Percentiles rank a stretch among this genome's conserved stretches.
Evolutionary conservation across 2,797 vertebrate species (phyloP).

Genomic region (Hyperoplus lanceolatus): DNA sequence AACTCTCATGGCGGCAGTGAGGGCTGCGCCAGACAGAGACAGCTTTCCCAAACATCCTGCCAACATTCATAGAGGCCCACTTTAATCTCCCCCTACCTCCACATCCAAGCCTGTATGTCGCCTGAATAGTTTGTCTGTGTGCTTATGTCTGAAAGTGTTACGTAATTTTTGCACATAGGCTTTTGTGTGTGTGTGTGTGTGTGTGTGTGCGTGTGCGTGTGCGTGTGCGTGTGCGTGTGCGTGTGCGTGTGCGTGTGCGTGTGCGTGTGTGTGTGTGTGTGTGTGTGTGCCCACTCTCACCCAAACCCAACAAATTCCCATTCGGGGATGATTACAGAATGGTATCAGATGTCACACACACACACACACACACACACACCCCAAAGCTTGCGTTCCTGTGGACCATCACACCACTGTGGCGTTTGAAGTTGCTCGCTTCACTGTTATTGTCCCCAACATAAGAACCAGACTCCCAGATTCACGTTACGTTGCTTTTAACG

Average conservation of each 20-base stretch:
- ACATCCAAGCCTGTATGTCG: slow-evolving; percentile 22
- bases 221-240: slow-evolving; percentile 19
- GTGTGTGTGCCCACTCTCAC: slow-evolving; percentile 27
- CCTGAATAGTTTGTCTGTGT: slow-evolving; percentile 30
- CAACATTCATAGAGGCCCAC: slow-evolving; percentile 49
- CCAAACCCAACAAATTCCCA: slow-evolving; percentile 68
- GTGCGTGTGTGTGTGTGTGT: slow-evolving; percentile 24
- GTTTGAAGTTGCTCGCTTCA: slow-evolving; percentile 60
- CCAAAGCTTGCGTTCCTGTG: slow-evolving; percentile 69
- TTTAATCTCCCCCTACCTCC: slow-evolving; percentile 63
- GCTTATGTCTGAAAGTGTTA: slow-evolving; percentile 15
- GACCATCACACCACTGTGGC: slow-evolving; percentile 68
- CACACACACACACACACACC: slow-evolving; percentile 26
- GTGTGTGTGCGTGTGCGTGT: slow-evolving; percentile 48
- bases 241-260: slow-evolving; percentile 2
- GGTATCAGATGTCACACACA: slow-evolving; percentile 66
- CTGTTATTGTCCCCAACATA: slow-evolving; percentile 65
- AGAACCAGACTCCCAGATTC: slow-evolving; percentile 54
- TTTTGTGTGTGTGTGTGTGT: slow-evolving; percentile 48
- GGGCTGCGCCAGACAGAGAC: slow-evolving; percentile 51
- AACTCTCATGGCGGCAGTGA: slow-evolving; percentile 33
- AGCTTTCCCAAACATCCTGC: slow-evolving; percentile 69
- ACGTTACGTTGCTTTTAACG: slow-evolving; percentile 56
- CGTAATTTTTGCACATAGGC: too few relatives aligned
- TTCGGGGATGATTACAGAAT: slow-evolving; percentile 71